Conservation (phyloP, 2,888 invertebrate species). For the Dorcus hopei region DNA sequence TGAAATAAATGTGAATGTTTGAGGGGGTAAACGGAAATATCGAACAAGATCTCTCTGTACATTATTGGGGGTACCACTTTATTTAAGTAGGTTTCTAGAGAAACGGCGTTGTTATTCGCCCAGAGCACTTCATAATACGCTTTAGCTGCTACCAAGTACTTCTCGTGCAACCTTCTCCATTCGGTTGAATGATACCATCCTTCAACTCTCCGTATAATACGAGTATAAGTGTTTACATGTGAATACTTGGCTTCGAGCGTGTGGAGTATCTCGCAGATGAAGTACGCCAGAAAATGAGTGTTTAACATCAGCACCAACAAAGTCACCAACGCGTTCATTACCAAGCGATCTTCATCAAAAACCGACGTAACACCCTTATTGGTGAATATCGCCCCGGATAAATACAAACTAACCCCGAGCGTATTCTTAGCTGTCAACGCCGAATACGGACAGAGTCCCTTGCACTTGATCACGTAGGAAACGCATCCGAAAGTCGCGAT, state of each 20-base stretch:
- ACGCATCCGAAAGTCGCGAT: conserved; percentile 7
- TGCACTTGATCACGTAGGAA: conserved; percentile 5
- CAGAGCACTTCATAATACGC: conserved; percentile 7
- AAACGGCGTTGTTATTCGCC: conserved; percentile 11
- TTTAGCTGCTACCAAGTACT: conserved; percentile 1
- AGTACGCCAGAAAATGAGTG: background rate
- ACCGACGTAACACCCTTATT: background rate
- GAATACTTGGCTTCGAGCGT: background rate
- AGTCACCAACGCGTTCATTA: background rate
- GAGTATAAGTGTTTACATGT: conserved; percentile 4
- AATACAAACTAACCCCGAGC: background rate
- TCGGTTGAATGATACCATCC: conserved; percentile 6
- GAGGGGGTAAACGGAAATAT: conserved; percentile 19
- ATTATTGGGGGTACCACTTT: conserved; percentile 18
- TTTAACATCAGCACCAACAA: background rate
- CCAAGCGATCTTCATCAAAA: background rate
- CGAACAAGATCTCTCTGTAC: conserved; percentile 20
- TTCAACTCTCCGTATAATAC: conserved; percentile 2
- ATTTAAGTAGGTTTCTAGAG: background rate
- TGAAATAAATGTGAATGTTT: conserved; percentile 26
- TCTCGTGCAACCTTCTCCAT: conserved; percentile 13
- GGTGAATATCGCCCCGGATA: background rate
- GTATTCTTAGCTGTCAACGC: background rate
- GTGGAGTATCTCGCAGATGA: conserved; percentile 3
- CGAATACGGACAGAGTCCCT: background rate